phyloP scores from a whole-genome alignment of 1,140 invertebrate species.

The Rhopalosiphum maidis region DNA sequence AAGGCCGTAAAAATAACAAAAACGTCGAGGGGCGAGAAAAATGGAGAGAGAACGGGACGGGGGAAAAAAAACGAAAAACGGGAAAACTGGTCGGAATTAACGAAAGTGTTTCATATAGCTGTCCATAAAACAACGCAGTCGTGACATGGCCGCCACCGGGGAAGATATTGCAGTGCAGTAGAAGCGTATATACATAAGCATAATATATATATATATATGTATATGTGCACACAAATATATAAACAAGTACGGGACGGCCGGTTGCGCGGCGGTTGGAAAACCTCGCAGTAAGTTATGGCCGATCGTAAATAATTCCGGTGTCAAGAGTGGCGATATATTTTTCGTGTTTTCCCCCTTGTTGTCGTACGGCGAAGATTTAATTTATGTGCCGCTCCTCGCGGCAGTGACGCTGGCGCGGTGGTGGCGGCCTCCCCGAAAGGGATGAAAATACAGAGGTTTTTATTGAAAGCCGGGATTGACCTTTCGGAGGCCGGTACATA shows the following conservation, averaged over 20 bases:
- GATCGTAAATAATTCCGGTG: slow-evolving; percentile 56
- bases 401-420: too few species aligned
- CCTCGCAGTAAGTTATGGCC: slow-evolving; percentile 44
- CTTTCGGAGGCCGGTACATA: slow-evolving; percentile 28
- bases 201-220: not conserved
- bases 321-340: slow-evolving; percentile 55
- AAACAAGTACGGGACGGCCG: not conserved
- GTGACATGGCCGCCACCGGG: slow-evolving; percentile 25
- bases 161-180: slow-evolving; percentile 21
- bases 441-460: slow-evolving; percentile 46
- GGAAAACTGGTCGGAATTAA: slow-evolving; percentile 43
- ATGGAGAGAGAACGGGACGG: not conserved
- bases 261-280: slow-evolving; percentile 2
- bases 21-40: not conserved
- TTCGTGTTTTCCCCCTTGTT: slow-evolving; percentile 49
- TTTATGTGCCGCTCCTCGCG: slow-evolving; percentile 46
- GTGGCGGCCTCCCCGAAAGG: not conserved
- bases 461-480: slow-evolving; percentile 56
- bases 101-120: slow-evolving; percentile 57
- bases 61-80: not conserved
- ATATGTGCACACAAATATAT: not conserved
- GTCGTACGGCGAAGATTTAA: slow-evolving; percentile 52
- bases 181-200: not conserved
- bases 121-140: slow-evolving; percentile 55
- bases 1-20: not conserved